A percentile compares a stretch with the other conserved stretches of the same genome.
phyloP scores from a whole-genome alignment of 2,888 invertebrate genomes.

The Caenorhabditis zanzibari region DNA sequence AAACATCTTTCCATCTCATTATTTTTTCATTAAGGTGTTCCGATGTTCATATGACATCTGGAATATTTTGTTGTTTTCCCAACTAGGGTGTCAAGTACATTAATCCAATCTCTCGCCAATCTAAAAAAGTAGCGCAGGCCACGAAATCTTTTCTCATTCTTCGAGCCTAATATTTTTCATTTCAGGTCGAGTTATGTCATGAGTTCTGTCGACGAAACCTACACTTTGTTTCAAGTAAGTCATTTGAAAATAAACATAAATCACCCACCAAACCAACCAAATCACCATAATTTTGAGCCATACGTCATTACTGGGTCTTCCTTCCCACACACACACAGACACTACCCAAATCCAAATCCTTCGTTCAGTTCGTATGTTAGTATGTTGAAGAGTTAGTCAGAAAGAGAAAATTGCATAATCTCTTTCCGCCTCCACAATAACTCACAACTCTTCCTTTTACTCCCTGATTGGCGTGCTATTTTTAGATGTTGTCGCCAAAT shows the following conservation, averaged over 20 bases:
- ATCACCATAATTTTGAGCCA: constrained; percentile 3
- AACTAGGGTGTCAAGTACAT: too few species aligned
- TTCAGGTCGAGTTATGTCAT: constrained; percentile 76
- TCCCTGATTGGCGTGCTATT: constrained; percentile 57
- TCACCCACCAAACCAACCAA: background rate
- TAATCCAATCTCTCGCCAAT: too few species aligned
- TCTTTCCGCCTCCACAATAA: constrained; percentile 62
- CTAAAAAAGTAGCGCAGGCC: background rate
- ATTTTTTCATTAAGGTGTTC: too few species aligned
- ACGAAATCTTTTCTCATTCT: background rate
- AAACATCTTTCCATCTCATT: too few species aligned
- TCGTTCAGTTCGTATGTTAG: constrained; percentile 45
- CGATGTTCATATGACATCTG: too few species aligned
- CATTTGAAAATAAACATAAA: background rate
- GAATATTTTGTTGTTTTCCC: too few species aligned
- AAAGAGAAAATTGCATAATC: constrained; percentile 55
- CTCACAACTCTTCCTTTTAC: constrained; percentile 19
- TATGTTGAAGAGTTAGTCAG: constrained; percentile 23
- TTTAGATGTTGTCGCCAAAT: constrained; percentile 46
- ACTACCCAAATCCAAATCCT: constrained; percentile 15
- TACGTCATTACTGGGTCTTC: constrained; percentile 30
- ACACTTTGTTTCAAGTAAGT: constrained; percentile 73
- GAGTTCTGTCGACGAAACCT: constrained; percentile 69
- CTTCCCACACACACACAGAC: constrained; percentile 9
- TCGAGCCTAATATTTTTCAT: background rate